A percentile compares a stretch with the other conserved stretches of the same genome.
phyloP scores from a whole-genome alignment of 2,888 invertebrate genomes.

The Andrena hattorfiana region DNA sequence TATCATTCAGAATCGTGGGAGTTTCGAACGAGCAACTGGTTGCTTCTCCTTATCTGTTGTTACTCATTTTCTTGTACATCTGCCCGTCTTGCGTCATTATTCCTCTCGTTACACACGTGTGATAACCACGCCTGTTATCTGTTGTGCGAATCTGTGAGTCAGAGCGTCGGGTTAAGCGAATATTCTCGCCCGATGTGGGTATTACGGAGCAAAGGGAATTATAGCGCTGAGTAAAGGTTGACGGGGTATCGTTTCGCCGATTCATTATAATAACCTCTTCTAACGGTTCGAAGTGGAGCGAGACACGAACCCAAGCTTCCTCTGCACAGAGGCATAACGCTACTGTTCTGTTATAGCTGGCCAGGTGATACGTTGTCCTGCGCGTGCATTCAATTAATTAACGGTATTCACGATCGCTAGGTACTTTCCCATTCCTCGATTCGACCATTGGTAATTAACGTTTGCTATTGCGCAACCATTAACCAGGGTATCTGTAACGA shows the following conservation, averaged over 20 bases:
- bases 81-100: too few relatives aligned
- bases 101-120: too few relatives aligned
- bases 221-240: too few relatives aligned
- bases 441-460: conserved; percentile 58
- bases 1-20: not conserved
- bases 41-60: too few relatives aligned
- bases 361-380: conserved; percentile 5
- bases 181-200: too few relatives aligned
- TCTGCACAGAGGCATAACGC: not conserved
- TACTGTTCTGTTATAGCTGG: conserved; percentile 12
- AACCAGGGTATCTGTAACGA: conserved; percentile 29
- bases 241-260: too few relatives aligned
- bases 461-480: conserved; percentile 47
- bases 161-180: too few relatives aligned
- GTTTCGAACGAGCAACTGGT: not conserved
- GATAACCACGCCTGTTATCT: too few relatives aligned
- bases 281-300: not conserved
- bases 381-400: conserved; percentile 52
- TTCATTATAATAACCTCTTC: not conserved
- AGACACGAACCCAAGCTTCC: not conserved
- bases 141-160: too few relatives aligned
- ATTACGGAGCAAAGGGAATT: too few relatives aligned
- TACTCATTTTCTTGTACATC: too few relatives aligned
- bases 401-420: conserved; percentile 45
- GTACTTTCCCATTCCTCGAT: conserved; percentile 53